Base-by-base conservation (phyloP, 2,797 vertebrate genomes). In the Orientallactaga sibirica region DNA sequence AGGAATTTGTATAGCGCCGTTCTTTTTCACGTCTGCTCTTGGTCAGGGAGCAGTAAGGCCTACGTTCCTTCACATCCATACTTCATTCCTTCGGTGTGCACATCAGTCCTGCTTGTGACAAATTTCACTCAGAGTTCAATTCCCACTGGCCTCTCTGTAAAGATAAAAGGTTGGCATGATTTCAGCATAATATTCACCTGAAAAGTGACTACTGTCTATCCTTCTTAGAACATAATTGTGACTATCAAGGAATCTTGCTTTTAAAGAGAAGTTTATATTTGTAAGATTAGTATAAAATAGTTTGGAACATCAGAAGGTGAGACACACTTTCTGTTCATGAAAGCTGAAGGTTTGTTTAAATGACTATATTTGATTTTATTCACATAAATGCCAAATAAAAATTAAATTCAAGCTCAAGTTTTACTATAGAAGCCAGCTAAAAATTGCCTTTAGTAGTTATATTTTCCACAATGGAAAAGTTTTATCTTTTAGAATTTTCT, bases 51-150 rank as follows among this genome's bases (percentile, higher is more conserved):
- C 99, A 99, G 98, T 99, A 99, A 98, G 99, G 99, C 98, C 99
- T 98, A 97, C 99, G 99, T 98, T 99, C 99, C 97, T 99, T 99
- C 99, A 99, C 99, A 99, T 99, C 99, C 99, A 99, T 99, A 97
- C 99, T 99, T 99, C 98, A 99, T 98, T 99, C 99, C 99, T 99
- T 99, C 99, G 98, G 98, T 98, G 98, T 16, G 97, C 95, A 92
- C 98, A 98, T 98, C 98, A 95, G 97, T 94, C 97, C 97, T 88
- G 96, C 94, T 97, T 97, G 84, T 86, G 97, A 76, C 93, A 96
- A 97, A 97, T 95, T 98, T 97, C 96, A 96, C 97, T 98, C 97
- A 98, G 98, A 95, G 97, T 93, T 98, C 97, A 94, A 97, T 90
- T 97, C 97, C 97, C 97, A 97, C 98, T 95, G 97, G 99, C 98